A percentile compares a stretch with the other conserved stretches of the same genome.
Evolutionary conservation across 2,113 vertebrate species (phyloP).

Genomic region (Oceanodroma tethys): DNA sequence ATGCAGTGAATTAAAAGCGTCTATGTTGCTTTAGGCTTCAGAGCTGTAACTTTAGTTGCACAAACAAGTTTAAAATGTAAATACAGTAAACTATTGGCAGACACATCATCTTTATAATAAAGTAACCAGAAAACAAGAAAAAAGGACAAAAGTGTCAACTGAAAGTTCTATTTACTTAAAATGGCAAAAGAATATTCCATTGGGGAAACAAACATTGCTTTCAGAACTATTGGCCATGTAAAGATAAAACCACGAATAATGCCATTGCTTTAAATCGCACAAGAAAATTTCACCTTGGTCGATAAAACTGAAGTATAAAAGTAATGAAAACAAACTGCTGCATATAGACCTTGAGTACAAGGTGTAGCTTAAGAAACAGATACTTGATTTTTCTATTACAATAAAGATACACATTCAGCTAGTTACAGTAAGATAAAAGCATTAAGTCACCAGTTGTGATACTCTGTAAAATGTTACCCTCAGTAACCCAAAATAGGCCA

Average conservation of each 20-base stretch:
- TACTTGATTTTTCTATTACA: not conserved
- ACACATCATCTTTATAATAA: accelerated
- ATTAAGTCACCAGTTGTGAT: not conserved
- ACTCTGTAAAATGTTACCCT: not conserved
- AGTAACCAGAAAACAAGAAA: not conserved
- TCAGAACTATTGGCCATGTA: not conserved
- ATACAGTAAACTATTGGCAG: not conserved
- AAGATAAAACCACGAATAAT: not conserved
- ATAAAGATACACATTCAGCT: not conserved
- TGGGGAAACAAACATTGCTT: accelerated
- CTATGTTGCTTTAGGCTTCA: not conserved
- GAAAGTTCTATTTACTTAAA: not conserved
- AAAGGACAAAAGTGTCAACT: not conserved
- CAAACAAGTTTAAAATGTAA: not conserved
- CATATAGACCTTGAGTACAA: not conserved
- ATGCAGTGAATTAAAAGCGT: not conserved
- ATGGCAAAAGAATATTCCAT: not conserved
- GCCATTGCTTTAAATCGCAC: not conserved
- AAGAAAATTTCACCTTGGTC: not conserved
- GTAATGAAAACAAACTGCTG: not conserved
- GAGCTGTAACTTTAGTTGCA: not conserved
- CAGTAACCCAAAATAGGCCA: not conserved
- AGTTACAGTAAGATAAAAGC: not conserved
- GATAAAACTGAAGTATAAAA: not conserved
- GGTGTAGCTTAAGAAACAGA: not conserved